Base-by-base conservation (phyloP, 92 coral and sea anemone species). In the Chrysogorgia sp. region DNA sequence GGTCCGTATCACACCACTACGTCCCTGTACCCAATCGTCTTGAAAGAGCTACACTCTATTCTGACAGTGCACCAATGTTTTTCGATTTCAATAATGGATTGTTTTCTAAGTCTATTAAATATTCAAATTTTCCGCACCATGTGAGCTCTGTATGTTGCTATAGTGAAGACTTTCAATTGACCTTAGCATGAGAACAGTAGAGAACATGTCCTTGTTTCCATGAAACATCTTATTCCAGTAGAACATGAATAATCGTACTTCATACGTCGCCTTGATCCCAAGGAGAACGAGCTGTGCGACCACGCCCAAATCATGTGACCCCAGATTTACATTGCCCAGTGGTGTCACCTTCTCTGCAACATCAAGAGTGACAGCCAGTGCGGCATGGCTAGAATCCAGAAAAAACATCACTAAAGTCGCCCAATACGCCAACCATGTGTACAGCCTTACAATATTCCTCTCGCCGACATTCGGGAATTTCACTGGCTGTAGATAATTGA, bases 151-250 rank as follows among this genome's bases (percentile, higher is more conserved):
- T 23, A 12, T 23, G 2, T 23, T 12, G 9, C 5, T 29, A 3
- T 3, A 6, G 31, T 57, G 72, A 15, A 15, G 72, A 24, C 30
- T 35, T 32, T 45, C 9, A 20, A 71, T 55, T 13, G 47, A 37
- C 13, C 17, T 31, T 40, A 71, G 53, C 50, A 33, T 30, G 17
- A 17, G 7, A 5, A 30, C 29, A 10, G n/a, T 50, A 34, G 63
- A 50, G 20, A 71, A 71, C 64, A 71, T 50, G 53, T 71, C 63
- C 15, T 50, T 71, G 63, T 41, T 28, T 40, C 63, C 62, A 35
- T 71, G 63, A 53, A 71, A 71, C 56, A 71, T 32, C 63, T 71
- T 71, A 29, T 50, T 71, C 78, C 78, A 71, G 58, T 50, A 71
- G 33, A 71, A 71, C 58, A 71, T 10, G 22, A 71, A 71, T 19